phyloP scores from a whole-genome alignment of 2,113 vertebrate species.

The Gadus macrocephalus region DNA sequence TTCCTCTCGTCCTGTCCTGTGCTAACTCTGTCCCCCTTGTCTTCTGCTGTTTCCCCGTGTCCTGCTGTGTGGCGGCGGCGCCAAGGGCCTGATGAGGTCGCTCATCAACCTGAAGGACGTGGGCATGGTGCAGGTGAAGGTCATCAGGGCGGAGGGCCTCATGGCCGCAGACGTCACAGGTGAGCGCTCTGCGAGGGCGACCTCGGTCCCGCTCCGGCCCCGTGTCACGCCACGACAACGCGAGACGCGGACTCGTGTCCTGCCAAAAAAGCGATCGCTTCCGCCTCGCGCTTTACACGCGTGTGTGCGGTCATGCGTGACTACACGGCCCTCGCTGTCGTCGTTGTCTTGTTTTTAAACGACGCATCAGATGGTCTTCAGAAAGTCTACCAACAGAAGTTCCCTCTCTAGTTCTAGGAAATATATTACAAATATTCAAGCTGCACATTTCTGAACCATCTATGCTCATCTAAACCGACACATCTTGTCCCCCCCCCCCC shows the following conservation, averaged over 20 bases:
- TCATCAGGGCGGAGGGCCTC: constrained; percentile 94
- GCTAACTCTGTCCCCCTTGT: constrained; percentile 13
- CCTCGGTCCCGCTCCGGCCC: no score
- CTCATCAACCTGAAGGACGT: constrained; percentile 93
- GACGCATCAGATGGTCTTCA: no score
- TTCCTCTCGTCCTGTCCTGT: no score
- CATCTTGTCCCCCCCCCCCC: constrained; percentile 40
- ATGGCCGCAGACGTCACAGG: constrained; percentile 98
- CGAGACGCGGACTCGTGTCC: no score
- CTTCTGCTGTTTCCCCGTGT: constrained; percentile 7
- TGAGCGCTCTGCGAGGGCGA: constrained; percentile 48
- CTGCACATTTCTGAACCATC: constrained; percentile 58
- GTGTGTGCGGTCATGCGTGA: no score
- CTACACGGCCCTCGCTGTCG: no score
- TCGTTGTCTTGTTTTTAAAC: no score
- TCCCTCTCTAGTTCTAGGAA: neutral
- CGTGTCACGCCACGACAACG: no score
- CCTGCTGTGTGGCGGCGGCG: neutral
- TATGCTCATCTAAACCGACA: constrained; percentile 65
- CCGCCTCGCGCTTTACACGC: no score
- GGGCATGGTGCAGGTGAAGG: constrained; percentile 95
- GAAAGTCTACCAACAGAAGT: neutral
- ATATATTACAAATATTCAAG: constrained; percentile 37
- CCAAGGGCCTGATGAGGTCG: constrained; percentile 82
- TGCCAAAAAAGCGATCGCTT: no score